Percentiles rank a stretch among this genome's conserved stretches.
Conservation (phyloP, 2,797 vertebrate species). For the Myotis findleyi region DNA sequence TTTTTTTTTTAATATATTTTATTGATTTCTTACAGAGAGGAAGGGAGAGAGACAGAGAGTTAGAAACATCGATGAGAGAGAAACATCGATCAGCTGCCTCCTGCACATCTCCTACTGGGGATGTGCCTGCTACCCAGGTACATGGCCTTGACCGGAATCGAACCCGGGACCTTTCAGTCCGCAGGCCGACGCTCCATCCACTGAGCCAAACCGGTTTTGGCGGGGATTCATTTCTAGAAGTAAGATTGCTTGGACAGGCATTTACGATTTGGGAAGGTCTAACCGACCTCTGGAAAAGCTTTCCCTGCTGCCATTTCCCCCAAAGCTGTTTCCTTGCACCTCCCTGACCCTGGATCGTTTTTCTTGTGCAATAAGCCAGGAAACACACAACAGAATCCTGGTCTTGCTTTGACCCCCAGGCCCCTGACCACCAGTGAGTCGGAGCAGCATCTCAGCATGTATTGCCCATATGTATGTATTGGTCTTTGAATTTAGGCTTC, state of each 20-base stretch:
- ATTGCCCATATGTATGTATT: no score
- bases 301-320: fast-evolving
- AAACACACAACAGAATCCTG: neutral
- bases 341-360: neutral
- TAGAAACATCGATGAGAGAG: no score
- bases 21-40: no score
- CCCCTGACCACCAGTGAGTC: neutral
- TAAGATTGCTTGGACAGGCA: neutral
- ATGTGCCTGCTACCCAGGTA: no score
- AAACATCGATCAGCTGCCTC: no score
- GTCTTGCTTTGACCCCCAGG: neutral
- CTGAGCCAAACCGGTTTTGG: no score
- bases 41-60: no score
- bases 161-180: no score
- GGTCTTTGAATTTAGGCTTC: neutral
- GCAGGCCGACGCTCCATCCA: no score
- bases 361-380: neutral
- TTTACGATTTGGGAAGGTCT: neutral
- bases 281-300: neutral
- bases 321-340: neutral
- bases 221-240: neutral
- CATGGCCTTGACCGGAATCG: no score
- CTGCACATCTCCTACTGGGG: no score
- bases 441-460: neutral
- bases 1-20: no score